Percentiles rank a stretch among this genome's conserved stretches.
phyloP scores from a whole-genome alignment of 2,888 invertebrate species.

The Pelosia muscerda region DNA sequence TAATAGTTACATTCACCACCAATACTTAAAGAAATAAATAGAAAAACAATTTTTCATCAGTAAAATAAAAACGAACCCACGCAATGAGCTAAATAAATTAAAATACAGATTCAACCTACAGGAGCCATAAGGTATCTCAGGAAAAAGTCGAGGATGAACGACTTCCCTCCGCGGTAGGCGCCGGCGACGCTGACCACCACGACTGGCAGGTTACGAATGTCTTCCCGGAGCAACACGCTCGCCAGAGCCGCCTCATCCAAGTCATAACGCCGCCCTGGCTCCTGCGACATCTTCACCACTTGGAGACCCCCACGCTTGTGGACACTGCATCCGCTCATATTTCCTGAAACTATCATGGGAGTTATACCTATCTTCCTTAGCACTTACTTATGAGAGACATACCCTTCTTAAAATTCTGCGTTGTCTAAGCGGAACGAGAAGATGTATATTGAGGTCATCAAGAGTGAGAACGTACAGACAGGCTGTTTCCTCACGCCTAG shows the following conservation, averaged over 20 bases:
- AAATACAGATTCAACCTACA: slow-evolving; percentile 36
- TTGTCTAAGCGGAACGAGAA: too few species aligned
- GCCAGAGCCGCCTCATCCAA: slow-evolving; percentile 48
- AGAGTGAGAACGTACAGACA: not conserved
- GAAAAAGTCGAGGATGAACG: slow-evolving; percentile 64
- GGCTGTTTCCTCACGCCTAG: not conserved
- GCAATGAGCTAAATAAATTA: not conserved
- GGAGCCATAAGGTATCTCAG: slow-evolving; percentile 59
- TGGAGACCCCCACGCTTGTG: slow-evolving; percentile 37
- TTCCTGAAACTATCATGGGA: slow-evolving; percentile 8
- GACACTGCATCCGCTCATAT: slow-evolving; percentile 24
- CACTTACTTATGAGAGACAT: too few species aligned
- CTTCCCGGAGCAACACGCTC: slow-evolving; percentile 43
- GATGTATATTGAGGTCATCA: too few species aligned
- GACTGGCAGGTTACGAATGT: slow-evolving; percentile 51
- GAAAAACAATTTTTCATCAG: too few species aligned
- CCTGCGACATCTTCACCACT: slow-evolving; percentile 47
- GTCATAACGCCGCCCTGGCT: slow-evolving; percentile 41
- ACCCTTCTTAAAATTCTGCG: too few species aligned
- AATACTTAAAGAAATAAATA: too few species aligned
- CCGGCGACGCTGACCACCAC: slow-evolving; percentile 63
- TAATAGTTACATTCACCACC: too few species aligned
- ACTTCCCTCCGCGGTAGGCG: slow-evolving; percentile 63
- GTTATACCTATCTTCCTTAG: not conserved
- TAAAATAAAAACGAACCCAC: too few species aligned